These are phyloP conservation scores for Pyrgilauda ruficollis DNA, from an alignment of 2,113 vertebrate genomes.

Conservation along the genomic window DNA sequence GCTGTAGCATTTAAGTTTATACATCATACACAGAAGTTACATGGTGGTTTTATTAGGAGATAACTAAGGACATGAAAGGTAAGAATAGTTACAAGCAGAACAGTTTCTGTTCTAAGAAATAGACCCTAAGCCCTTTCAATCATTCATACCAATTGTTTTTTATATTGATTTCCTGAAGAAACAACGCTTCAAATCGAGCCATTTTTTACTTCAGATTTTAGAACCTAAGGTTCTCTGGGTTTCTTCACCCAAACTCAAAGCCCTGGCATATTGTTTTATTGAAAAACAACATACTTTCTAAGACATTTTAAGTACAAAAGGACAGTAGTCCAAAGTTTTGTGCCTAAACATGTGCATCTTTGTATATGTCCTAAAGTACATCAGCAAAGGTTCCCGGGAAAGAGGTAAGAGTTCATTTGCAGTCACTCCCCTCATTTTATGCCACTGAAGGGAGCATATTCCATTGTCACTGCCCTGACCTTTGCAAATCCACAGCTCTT, in stretches of 20 bases:
- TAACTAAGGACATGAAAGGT: not conserved
- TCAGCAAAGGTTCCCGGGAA: not conserved
- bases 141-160: not conserved
- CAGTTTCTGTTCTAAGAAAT: not conserved
- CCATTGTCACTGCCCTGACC: not conserved
- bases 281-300: not conserved
- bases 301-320: not conserved
- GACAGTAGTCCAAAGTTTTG: not conserved
- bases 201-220: not conserved
- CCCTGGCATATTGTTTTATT: not conserved
- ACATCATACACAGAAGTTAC: not conserved
- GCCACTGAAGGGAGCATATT: not conserved
- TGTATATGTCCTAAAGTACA: not conserved
- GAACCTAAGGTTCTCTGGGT: not conserved
- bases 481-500: not conserved
- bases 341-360: fast-evolving
- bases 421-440: not conserved
- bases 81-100: not conserved
- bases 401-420: not conserved
- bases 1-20: not conserved
- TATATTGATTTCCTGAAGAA: not conserved
- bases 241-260: not conserved
- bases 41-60: not conserved
- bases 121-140: not conserved
- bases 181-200: not conserved